Base-by-base conservation (phyloP, 2,888 invertebrate species). In the Cheilosia impressa region DNA sequence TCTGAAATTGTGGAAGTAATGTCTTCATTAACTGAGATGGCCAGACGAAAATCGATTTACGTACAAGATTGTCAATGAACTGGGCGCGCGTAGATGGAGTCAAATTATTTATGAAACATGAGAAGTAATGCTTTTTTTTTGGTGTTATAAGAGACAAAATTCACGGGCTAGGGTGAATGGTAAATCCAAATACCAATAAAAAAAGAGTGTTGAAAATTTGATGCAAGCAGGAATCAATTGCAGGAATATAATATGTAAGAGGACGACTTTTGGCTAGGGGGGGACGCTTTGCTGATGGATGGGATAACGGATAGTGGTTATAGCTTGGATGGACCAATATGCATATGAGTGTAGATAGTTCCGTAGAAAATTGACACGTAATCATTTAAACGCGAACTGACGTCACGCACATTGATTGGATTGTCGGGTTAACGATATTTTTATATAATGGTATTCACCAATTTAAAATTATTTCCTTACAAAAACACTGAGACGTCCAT, bases 41-140 rank as follows among this genome's bases (percentile, higher is more conserved):
- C 73, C 82, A 82, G 76, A 82, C 71, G 62, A 87, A 82, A 87
- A 78, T 71, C 83, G 80, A 87, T 82, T 83, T 87, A 82, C 76
- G 66, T 65, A 75, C 63, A 69, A 78, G 73, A 87, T 76, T 79
- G 75, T 66, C 78, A 82, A 76, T 75, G 65, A 84, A 68, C 68
- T 60, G 66, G 63, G 62, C 27, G 75, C 60, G 52, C 53, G 53
- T 45, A 19, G 53, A 52, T 53, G 43, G 73, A 63, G 41, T 73
- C 60, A 45, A 17, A 10, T 41, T 19, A 34, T 73, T 58, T 68
- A 24, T 73, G 82, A 73, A 81, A 82, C 62, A 69, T 79, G 82
- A 78, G 84, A 76, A 41, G 71, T 60, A 52, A 13, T 71, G 34
- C 43, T 53, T 47, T 71, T 62, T 68, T 77, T 73, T 38, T 34